Base-by-base conservation (phyloP, 2,888 invertebrate genomes). In the Volucella inflata region DNA sequence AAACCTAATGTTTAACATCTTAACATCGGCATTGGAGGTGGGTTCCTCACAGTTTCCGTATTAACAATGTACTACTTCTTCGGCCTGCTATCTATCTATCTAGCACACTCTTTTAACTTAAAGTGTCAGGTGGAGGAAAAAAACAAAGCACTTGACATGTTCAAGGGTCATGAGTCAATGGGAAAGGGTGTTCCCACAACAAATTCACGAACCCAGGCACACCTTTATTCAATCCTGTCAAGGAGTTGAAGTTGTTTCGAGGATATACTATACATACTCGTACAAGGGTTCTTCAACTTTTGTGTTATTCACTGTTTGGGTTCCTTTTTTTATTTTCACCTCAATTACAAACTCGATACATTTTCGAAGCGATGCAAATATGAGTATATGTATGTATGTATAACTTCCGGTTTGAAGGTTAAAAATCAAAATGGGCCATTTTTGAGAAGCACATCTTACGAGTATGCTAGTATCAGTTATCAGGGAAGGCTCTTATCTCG, bases 1-100 rank as follows among this genome's bases (percentile, higher is more conserved):
- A 75, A 79, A 76, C 50, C 70, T 71, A 80, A 80, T 84, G 75
- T 84, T 84, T 79, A 79, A 84, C 84, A 79, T 84, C 80, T 84
- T 67, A 65, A 65, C 79, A 36, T 51, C 64, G 57, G 57, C 68
- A 36, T n/a, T 53, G 50, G 14, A 38, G 62, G 62, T 44, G 64
- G 62, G 72, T 36, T 83, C 62, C 59, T 21, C 21, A 21, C 21
- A 21, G 21, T 30, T 30, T 30, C 30, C 30, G 30, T 30, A 30
- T 30, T 44, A 53, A 74, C 40, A 53, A 62, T 59, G 21, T 50
- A 53, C 60, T 62, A 53, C 51, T 55, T 17, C 40, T 14, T 30
- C 11, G 40, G 21, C n/a, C 65, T 40, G 59, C 68, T 53, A 78
- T 74, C 57, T 83, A 79, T 74, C 46, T 72, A 48, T 76, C 48